Conservation (phyloP, 2,797 vertebrate genomes). For the Epinephelus coioides region DNA sequence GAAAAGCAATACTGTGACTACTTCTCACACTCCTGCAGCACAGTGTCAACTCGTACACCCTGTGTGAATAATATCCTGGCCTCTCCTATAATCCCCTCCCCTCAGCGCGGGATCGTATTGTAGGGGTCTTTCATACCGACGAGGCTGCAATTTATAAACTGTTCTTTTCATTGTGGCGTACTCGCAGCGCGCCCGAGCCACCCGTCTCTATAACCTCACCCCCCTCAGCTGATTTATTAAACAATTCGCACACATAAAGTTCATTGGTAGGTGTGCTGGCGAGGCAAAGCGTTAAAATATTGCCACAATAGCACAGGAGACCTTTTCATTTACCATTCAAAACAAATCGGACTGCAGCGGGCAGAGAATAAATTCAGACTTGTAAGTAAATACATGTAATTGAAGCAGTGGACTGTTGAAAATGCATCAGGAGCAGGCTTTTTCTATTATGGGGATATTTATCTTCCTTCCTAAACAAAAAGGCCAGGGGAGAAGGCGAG, state of each 20-base stretch:
- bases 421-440: conserved; percentile 81
- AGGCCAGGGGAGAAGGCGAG: conserved; percentile 69
- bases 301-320: conserved; percentile 68
- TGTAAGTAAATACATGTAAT: conserved; percentile 87
- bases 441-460: conserved; percentile 84
- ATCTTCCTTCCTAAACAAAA: conserved; percentile 84
- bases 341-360: conserved; percentile 79
- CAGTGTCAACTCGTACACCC: conserved; percentile 53
- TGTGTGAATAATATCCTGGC: conserved; percentile 62
- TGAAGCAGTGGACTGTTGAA: conserved; percentile 85
- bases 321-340: conserved; percentile 81
- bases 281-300: conserved; percentile 70
- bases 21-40: conserved; percentile 45
- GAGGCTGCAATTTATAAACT: conserved; percentile 69
- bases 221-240: conserved; percentile 76
- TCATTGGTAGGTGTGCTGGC: conserved; percentile 57
- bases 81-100: conserved; percentile 57
- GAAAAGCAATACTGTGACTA: conserved; percentile 54
- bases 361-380: conserved; percentile 83
- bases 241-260: conserved; percentile 78
- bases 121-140: conserved; percentile 62
- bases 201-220: conserved; percentile 42
- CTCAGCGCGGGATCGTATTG: conserved; percentile 59
- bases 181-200: conserved; percentile 29
- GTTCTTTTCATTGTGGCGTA: conserved; percentile 52